Base-by-base conservation (phyloP, 64 coral and sea anemone genomes). In the Actinia tenebrosa region DNA sequence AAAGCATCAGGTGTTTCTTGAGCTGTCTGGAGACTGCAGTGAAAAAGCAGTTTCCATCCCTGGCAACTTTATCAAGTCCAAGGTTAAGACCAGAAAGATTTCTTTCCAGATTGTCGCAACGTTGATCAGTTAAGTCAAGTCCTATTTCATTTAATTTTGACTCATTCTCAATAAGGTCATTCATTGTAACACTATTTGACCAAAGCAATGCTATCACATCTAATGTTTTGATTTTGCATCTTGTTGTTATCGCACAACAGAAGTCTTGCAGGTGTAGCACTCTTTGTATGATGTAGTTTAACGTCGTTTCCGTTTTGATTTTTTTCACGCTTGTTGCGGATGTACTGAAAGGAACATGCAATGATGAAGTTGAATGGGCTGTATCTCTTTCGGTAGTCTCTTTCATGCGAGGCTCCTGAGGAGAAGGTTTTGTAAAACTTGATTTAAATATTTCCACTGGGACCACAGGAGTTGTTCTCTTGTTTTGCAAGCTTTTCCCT, bases 1-100 rank as follows among this genome's bases (percentile, higher is more conserved):
- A 58, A 69, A 64, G 27, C 15, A 46, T 64, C 58, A 89, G 45
- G 26, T 89, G 80, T 25, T 71, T 89, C 3, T 71, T 20, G 44
- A 89, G n/a, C 71, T 86, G 82, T 78, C 58, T 53, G 16, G 68
- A 56, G 18, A 77, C 71, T 10, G 47, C 56, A 27, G 45, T 77
- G 43, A 90, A 90, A 63, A 71, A n/a, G n/a, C 71, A 60, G 82
- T 85, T 59, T 75, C 78, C 50, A 84, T 84, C 84, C 86, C 89
- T 77, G 20, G 58, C n/a, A 42, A 1, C 15, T 85, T 86, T 26
- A 23, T 43, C 17, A 85, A 20, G n/a, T 60, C 71, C 54, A 53
- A 90, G 71, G 22, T 59, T 45, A 61, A 86, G 44, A 19, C 64
- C 63, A 2, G 89, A 30, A 45, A 85, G 77, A 64, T 90, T 84